Evolutionary conservation across 37 sponge, comb jelly and placozoan genomes (phyloP).

Genomic region (Tethya wilhelma): DNA sequence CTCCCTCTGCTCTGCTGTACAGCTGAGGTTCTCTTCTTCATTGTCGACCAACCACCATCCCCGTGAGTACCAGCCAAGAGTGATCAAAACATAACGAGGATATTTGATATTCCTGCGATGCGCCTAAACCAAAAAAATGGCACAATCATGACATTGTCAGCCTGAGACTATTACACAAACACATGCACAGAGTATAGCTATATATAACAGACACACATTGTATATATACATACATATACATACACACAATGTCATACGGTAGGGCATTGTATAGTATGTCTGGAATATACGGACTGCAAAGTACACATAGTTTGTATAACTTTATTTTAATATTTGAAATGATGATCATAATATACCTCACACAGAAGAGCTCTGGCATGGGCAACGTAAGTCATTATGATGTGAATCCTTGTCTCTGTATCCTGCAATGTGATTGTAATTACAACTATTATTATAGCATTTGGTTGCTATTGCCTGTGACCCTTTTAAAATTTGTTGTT

Average conservation of each 20-base stretch:
- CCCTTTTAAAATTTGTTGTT: too few species aligned
- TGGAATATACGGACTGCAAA: too few species aligned
- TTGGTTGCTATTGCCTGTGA: too few species aligned
- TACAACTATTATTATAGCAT: too few species aligned
- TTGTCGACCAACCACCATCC: constrained; percentile 15
- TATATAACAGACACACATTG: neutral
- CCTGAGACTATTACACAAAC: neutral
- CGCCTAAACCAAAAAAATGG: constrained; percentile 15
- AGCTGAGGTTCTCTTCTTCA: neutral
- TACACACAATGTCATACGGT: neutral
- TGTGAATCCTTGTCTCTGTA: too few species aligned
- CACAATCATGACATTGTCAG: neutral
- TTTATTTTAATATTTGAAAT: neutral
- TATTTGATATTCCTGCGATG: neutral
- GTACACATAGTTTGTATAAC: neutral
- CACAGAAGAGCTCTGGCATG: too few species aligned
- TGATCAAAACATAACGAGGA: constrained; percentile 31
- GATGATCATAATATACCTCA: too few species aligned
- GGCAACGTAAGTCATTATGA: too few species aligned
- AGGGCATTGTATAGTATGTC: neutral
- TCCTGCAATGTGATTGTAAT: too few species aligned
- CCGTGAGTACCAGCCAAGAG: constrained; percentile 31
- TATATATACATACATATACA: neutral
- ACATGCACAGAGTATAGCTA: neutral
- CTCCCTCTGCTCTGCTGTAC: constrained; percentile 23